Base-by-base conservation (phyloP, 2,113 vertebrate genomes). In the Istiophorus platypterus region DNA sequence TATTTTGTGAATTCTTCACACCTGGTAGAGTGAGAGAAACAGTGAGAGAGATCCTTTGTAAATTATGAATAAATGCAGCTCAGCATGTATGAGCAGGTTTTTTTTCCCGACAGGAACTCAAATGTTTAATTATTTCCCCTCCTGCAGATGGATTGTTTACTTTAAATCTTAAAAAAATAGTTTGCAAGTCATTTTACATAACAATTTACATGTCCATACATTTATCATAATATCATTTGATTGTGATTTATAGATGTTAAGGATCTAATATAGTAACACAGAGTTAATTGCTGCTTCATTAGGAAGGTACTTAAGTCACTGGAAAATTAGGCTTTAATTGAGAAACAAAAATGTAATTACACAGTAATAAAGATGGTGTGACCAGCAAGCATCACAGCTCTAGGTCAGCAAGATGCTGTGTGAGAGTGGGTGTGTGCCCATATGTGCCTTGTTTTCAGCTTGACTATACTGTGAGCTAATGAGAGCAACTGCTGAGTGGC, bases 311-410 rank as follows among this genome's bases (percentile, higher is more conserved):
- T 72, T 63, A 69, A 69, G 56, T 65, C 58, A 61, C 65, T 69
- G 20, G 61, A 72, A 81, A 86, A 78, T 80, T 1, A 69, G 57
- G 34, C 69, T 62, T 82, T 82, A 86, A 91, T 80, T 82, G 80
- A 56, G 70, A 80, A 74, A 79, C 59, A 11, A 86, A 82, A 69
- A 56, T 70, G 66, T 72, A 76, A 80, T 80, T 76, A 85, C 34
- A 70, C 45, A 77, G 17, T 70, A 72, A 72, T 47, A 73, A 64
- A 47, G 51, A 47, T 64, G 14, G 24, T 61, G 59, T 69, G 59
- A 75, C 67, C 24, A 34, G 57, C 13, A 9, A 80, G 69, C 14
- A 9, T 56, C 58, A 10, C 18, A 58, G 80, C 58, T 58, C 62
- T 18, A 66, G 51, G 64, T 73, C 76, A 72, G 18, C 72, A 73